Conservation (phyloP, 2,888 invertebrate genomes). For the Spilosoma lubricipeda region DNA sequence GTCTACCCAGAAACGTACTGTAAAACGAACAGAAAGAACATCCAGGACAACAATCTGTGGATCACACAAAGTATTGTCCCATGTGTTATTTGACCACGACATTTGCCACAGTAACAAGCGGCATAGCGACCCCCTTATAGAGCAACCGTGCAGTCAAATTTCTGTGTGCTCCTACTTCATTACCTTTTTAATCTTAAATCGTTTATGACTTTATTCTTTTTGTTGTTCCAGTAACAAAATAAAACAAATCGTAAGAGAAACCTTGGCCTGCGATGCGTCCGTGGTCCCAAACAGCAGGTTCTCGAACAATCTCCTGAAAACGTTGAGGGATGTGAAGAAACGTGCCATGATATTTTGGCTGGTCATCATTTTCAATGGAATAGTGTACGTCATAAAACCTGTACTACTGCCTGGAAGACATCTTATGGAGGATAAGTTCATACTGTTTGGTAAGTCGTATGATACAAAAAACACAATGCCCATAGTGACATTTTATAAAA, state of each 20-base stretch:
- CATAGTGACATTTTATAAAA: too few species aligned
- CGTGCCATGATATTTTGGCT: slow-evolving; percentile 65
- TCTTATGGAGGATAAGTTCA: slow-evolving; percentile 60
- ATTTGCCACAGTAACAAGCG: too few species aligned
- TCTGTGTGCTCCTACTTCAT: too few species aligned
- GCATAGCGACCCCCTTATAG: too few species aligned
- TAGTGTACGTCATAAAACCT: slow-evolving; percentile 57
- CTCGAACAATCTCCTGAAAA: slow-evolving; percentile 52
- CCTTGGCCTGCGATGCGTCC: slow-evolving; percentile 52
- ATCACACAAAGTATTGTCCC: too few species aligned
- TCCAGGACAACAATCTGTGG: too few species aligned
- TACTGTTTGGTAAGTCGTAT: slow-evolving; percentile 56
- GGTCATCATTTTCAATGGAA: slow-evolving; percentile 59
- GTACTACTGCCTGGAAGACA: slow-evolving; percentile 64
- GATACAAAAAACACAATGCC: too few species aligned
- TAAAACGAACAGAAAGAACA: too few species aligned
- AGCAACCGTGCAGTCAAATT: too few species aligned
- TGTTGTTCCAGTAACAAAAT: slow-evolving; percentile 52
- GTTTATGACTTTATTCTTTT: too few species aligned
- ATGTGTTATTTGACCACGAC: too few species aligned
- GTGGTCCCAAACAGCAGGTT: slow-evolving; percentile 58
- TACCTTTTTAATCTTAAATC: neutral
- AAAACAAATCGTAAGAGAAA: slow-evolving; percentile 55
- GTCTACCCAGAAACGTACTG: too few species aligned
- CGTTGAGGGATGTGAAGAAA: slow-evolving; percentile 60